Evolutionary conservation across 2,888 invertebrate genomes (phyloP), one percentile per base, ranked within the genome.

Genomic region (Orgyia antiqua): DNA sequence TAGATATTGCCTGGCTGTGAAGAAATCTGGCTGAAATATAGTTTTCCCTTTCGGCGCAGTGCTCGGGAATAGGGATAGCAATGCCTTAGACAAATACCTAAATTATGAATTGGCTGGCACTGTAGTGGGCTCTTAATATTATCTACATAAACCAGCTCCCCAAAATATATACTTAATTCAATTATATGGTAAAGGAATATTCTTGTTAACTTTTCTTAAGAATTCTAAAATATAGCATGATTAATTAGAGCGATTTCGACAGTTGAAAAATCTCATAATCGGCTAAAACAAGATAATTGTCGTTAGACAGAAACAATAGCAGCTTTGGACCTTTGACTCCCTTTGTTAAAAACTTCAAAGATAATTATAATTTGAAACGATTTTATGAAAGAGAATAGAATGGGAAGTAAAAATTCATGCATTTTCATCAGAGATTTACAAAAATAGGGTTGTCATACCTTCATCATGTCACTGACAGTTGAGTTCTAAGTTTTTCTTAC

Each of bases 391-490:
- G 41, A 35, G 27, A 12, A 20, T 13, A 30, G 33, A 30, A 33
- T 26, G 12, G 11, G 8, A 24, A 10, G 20, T 34, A 43, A 44
- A 36, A 35, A 34, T 28, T 36, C 24, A 39, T 47, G 38, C 42
- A 49, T 39, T 42, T 43, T 42, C 36, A 43, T 54, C 54, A 31
- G 36, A 36, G 33, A 27, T 33, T 33, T 50, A 56, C 63, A 44
- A 56, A 66, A 66, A 68, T 64, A 58, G 58, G 51, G 49, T 51
- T 60, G 68, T 68, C 68, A 67, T 51, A 65, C 66, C 63, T 50
- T 51, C 35, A 38, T 65, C 65, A 64, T 36, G 47, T 48, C 45
- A 42, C 28, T 39, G 45, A 15, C 49, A 45, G 48, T 45, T 50
- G 36, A 27, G 38, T 39, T n/a, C 44, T 51, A 41, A 47, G 47